These are phyloP conservation scores for Rattus norvegicus DNA, from an alignment of 2,113 vertebrate species.

Conservation along the genomic window GRCr8 NC_086033.1:86964001-86964500, in stretches of 20 bases:
- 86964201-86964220: background rate
- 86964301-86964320: background rate
- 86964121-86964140: background rate
- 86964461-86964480: background rate
- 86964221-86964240: background rate
- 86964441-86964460: background rate
- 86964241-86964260: background rate
- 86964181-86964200: background rate
- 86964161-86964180: background rate
- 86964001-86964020: no score
- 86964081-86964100: background rate
- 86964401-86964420: background rate
- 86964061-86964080: background rate
- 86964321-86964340: background rate
- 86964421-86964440: background rate
- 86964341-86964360: no score
- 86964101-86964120: background rate
- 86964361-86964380: fast-evolving
- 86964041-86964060: background rate
- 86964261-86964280: background rate
- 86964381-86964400: no score
- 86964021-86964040: background rate
- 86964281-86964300: background rate
- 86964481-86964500: background rate
- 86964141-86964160: background rate